Conservation (phyloP, 2,888 invertebrate species). For the Altica lythri region DNA sequence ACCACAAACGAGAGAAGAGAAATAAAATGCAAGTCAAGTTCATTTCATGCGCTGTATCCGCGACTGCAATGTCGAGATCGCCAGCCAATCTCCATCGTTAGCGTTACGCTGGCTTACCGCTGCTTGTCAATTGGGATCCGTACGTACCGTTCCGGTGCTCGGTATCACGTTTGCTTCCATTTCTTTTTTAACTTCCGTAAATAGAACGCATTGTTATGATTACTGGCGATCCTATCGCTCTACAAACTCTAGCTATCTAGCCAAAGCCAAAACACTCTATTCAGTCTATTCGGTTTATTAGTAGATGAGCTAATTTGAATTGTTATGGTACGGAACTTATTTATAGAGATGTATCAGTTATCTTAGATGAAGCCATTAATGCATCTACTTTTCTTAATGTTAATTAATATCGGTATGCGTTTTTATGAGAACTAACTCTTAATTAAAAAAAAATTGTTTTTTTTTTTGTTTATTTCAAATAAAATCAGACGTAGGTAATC, state of each 20-base stretch:
- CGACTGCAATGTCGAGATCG: slow-evolving; percentile 4
- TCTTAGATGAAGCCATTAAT: too few species aligned
- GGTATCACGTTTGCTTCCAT: slow-evolving; percentile 44
- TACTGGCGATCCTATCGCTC: slow-evolving; percentile 2
- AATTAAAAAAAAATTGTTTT: too few species aligned
- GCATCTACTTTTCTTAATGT: too few species aligned
- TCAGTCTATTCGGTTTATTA: slow-evolving; percentile 3
- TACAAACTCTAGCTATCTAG: slow-evolving; percentile 4
- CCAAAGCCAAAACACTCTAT: too few species aligned
- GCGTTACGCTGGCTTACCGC: slow-evolving; percentile 31
- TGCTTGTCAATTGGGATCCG: slow-evolving; percentile 37
- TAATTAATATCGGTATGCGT: too few species aligned
- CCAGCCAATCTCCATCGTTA: neutral
- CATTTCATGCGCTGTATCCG: slow-evolving; percentile 4
- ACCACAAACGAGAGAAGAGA: neutral
- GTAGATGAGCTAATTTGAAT: neutral
- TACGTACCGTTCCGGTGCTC: slow-evolving; percentile 42
- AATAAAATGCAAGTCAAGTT: slow-evolving; percentile 5
- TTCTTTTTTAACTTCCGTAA: slow-evolving; percentile 45
- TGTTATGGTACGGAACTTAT: neutral
- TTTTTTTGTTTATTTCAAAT: too few species aligned
- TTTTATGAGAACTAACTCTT: too few species aligned
- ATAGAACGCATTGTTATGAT: slow-evolving; percentile 38
- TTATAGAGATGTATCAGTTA: too few species aligned
- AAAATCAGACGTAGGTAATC: too few species aligned